phyloP scores from a whole-genome alignment of 2,888 invertebrate genomes.

The Steinernema hermaphroditum region DNA sequence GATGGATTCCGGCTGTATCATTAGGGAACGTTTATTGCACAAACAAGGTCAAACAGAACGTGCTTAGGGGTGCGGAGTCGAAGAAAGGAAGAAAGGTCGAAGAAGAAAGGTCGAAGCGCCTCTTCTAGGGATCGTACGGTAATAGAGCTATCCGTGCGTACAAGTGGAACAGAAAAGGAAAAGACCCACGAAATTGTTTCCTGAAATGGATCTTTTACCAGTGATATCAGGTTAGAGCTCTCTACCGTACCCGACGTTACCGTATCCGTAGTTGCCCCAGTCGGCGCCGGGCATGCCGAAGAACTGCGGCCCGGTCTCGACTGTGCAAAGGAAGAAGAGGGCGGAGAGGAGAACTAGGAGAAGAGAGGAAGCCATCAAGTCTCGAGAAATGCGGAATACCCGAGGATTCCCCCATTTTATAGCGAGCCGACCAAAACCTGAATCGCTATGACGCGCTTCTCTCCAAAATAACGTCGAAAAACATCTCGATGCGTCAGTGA shows the following conservation, averaged over 20 bases:
- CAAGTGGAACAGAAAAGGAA: constrained; percentile 23
- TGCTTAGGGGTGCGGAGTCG: too few species aligned
- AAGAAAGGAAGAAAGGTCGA: too few species aligned
- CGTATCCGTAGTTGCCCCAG: constrained; percentile 18
- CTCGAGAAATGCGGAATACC: background rate
- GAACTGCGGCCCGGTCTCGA: constrained; percentile 2
- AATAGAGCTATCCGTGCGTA: constrained; percentile 3
- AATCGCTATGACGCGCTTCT: background rate
- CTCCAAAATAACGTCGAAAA: background rate
- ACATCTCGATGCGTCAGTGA: background rate
- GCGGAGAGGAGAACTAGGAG: background rate
- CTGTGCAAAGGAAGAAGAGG: background rate
- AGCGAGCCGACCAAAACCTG: constrained; percentile 20
- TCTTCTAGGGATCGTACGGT: too few species aligned
- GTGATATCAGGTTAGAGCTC: background rate
- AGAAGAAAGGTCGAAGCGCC: too few species aligned
- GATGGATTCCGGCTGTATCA: too few species aligned
- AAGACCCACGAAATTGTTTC: constrained; percentile 20
- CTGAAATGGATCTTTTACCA: background rate
- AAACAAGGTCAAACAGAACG: too few species aligned
- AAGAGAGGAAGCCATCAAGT: background rate
- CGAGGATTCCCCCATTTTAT: constrained; percentile 7
- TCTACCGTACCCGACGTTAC: constrained; percentile 16
- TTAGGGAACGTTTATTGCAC: too few species aligned
- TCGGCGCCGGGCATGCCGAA: background rate